phyloP scores from a whole-genome alignment of 2,888 invertebrate species.

The Muschampia plurimacula region DNA sequence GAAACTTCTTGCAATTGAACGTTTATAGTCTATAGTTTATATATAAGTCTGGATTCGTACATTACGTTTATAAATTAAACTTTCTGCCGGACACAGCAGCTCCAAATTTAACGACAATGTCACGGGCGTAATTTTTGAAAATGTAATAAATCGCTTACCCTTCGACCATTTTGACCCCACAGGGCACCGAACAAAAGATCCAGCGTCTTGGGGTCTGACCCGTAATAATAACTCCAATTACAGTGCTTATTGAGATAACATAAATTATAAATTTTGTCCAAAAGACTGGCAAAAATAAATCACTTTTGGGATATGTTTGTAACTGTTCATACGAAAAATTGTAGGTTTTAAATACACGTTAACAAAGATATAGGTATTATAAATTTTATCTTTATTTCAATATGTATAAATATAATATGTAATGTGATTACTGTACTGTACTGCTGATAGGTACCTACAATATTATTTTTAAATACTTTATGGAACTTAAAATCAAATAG shows the following conservation, averaged over 20 bases:
- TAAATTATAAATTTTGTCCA: slow-evolving; percentile 75
- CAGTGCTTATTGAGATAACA: slow-evolving; percentile 77
- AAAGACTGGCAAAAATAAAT: slow-evolving; percentile 41
- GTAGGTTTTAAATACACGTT: not conserved
- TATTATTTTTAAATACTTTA: no score
- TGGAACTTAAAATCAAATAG: no score
- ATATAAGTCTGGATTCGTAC: not conserved
- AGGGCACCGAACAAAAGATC: slow-evolving; percentile 59
- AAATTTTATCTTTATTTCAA: no score
- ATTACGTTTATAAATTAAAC: not conserved
- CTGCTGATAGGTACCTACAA: no score
- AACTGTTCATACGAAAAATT: not conserved
- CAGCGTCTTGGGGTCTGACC: slow-evolving; percentile 78
- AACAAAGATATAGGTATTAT: not conserved
- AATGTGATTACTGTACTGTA: no score
- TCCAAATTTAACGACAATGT: slow-evolving; percentile 62
- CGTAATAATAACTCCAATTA: slow-evolving; percentile 78
- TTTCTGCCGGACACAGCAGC: slow-evolving; percentile 11
- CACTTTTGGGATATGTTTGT: slow-evolving; percentile 33
- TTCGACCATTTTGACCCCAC: slow-evolving; percentile 80
- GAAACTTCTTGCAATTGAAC: no score
- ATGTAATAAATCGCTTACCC: slow-evolving; percentile 77
- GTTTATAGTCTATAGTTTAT: not conserved
- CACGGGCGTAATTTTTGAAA: slow-evolving; percentile 69
- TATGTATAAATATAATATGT: no score